phyloP scores from a whole-genome alignment of 2,797 vertebrate species.

The Pelobates cultripes region DNA sequence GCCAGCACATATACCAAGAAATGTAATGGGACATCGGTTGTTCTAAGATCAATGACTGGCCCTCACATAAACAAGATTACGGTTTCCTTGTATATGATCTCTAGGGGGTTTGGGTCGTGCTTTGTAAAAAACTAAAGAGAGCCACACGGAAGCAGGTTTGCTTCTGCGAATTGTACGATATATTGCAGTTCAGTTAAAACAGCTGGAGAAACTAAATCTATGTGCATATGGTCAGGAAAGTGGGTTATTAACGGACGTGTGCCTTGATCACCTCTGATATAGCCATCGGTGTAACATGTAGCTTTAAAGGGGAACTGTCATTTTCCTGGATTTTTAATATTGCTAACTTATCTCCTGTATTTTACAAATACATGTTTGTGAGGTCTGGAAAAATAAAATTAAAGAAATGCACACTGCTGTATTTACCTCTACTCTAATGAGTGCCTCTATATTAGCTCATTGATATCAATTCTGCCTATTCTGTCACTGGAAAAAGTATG shows the following conservation, averaged over 20 bases:
- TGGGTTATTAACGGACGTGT: slow-evolving; percentile 9
- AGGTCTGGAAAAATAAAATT: no score
- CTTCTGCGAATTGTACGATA: background rate
- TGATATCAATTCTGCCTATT: no score
- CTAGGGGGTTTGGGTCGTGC: background rate
- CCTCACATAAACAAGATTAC: background rate
- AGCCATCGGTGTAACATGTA: no score
- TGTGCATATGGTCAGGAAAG: slow-evolving; percentile 29
- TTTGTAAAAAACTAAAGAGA: background rate
- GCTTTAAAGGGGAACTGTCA: background rate
- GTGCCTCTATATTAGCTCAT: background rate
- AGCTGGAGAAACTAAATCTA: slow-evolving; percentile 35
- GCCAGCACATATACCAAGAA: background rate
- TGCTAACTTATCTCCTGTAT: background rate
- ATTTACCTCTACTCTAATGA: background rate
- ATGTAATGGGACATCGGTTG: background rate
- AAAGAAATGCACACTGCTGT: background rate
- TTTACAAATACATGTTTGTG: no score
- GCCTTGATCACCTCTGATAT: background rate
- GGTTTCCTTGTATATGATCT: background rate
- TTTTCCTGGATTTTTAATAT: background rate
- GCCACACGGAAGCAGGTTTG: background rate
- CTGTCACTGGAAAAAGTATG: no score
- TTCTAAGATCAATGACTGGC: background rate
- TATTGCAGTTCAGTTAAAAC: slow-evolving; percentile 17